Evolutionary conservation across 2,113 vertebrate genomes (phyloP).

Genomic region (Chloroceryle aenea): DNA sequence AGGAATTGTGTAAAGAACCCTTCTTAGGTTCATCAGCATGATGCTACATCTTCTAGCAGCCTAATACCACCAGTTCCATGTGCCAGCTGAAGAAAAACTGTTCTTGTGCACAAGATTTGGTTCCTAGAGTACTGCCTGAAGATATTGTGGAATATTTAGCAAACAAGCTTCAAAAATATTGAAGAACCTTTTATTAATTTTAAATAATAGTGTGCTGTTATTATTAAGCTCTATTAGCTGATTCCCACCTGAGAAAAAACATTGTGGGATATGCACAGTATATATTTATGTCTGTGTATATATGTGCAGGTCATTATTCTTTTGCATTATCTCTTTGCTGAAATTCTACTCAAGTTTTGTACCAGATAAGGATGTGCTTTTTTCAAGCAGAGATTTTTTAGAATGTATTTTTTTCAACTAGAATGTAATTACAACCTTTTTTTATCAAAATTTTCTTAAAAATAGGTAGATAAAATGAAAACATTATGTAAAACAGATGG

Average conservation of each 20-base stretch:
- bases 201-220: not conserved
- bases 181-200: not conserved
- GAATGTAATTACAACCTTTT: not conserved
- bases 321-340: not conserved
- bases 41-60: not conserved
- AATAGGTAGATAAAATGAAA: not conserved
- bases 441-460: not conserved
- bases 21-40: not conserved
- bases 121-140: not conserved
- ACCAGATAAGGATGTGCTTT: not conserved
- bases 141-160: not conserved
- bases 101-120: not conserved
- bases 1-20: not conserved
- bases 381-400: not conserved
- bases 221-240: not conserved
- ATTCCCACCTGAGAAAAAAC: not conserved
- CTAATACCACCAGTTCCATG: not conserved
- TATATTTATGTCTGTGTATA: not conserved
- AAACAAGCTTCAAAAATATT: not conserved
- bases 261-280: not conserved
- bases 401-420: not conserved
- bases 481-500: not conserved
- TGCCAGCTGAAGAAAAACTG: not conserved
- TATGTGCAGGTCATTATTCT: not conserved
- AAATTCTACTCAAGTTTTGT: not conserved